These are phyloP conservation scores for Spondyliosoma cantharus DNA, from an alignment of 2,797 vertebrate genomes.

Conservation along the genomic window DNA sequence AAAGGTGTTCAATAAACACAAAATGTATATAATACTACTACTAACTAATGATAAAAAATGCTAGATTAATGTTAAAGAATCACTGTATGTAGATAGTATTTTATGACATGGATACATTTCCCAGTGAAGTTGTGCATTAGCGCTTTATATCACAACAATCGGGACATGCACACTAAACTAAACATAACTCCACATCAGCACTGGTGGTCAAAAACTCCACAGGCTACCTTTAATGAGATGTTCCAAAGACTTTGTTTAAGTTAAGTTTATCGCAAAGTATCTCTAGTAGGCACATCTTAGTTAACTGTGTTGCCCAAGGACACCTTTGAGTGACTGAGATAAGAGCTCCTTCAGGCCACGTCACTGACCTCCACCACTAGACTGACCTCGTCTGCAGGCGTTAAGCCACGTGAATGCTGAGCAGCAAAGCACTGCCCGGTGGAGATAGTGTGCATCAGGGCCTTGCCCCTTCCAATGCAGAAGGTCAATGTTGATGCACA, in stretches of 20 bases:
- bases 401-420: slow-evolving; percentile 33
- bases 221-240: neutral
- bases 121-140: neutral
- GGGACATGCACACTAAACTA: neutral
- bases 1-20: too few species aligned
- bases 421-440: slow-evolving; percentile 16
- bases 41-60: too few species aligned
- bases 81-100: too few species aligned
- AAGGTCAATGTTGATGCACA: slow-evolving; percentile 38
- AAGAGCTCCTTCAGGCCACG: slow-evolving; percentile 10
- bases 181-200: neutral
- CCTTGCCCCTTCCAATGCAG: slow-evolving; percentile 20
- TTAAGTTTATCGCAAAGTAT: neutral
- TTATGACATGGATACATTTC: neutral
- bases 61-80: too few species aligned
- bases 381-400: slow-evolving; percentile 25
- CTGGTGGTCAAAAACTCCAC: neutral
- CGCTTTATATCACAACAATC: too few species aligned
- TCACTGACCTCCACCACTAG: slow-evolving; percentile 29
- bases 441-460: slow-evolving; percentile 32
- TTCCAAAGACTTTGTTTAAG: too few species aligned
- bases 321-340: neutral
- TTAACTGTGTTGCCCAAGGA: slow-evolving; percentile 24
- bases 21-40: too few species aligned
- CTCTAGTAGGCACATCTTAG: neutral